A percentile compares a stretch with the other conserved stretches of the same genome.
These are phyloP conservation scores for Bhutanitis thaidina DNA, from an alignment of 2,888 invertebrate genomes.

Conservation along the genomic window DNA sequence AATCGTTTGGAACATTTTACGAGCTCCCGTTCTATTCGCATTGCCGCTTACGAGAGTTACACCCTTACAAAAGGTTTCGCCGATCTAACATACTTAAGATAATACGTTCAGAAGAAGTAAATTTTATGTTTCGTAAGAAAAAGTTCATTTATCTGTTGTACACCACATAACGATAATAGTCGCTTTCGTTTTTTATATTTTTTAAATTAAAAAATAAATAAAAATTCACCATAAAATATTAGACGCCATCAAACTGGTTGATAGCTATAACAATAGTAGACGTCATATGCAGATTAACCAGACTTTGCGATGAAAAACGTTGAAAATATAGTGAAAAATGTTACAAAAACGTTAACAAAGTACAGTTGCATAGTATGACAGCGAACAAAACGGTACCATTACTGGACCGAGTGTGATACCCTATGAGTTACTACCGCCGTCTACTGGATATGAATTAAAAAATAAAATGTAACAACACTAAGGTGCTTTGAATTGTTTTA, in stretches of 20 bases:
- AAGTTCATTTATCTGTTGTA: too few species aligned
- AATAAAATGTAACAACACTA: constrained; percentile 12
- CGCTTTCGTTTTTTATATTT: too few species aligned
- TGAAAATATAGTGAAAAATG: constrained; percentile 20
- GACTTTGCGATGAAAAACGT: constrained; percentile 3
- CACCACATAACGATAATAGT: too few species aligned
- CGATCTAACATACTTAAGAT: neutral
- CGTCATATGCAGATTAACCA: too few species aligned
- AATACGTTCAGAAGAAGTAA: neutral
- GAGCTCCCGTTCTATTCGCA: constrained; percentile 22
- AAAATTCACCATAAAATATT: too few species aligned
- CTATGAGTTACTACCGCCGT: constrained; percentile 19
- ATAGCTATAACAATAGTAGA: too few species aligned
- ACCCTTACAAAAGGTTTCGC: constrained; percentile 2
- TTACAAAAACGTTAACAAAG: constrained; percentile 17
- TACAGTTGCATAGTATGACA: constrained; percentile 21
- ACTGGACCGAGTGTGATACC: constrained; percentile 20
- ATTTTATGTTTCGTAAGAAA: too few species aligned
- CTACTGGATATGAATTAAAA: constrained; percentile 21
- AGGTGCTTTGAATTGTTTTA: constrained; percentile 18
- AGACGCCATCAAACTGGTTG: too few species aligned
- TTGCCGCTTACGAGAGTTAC: constrained; percentile 12
- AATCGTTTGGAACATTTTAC: constrained; percentile 32
- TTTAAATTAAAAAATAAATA: too few species aligned
- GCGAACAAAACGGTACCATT: constrained; percentile 20